phyloP scores from a whole-genome alignment of 2,797 vertebrate genomes.

The Eospalax fontanierii region DNA sequence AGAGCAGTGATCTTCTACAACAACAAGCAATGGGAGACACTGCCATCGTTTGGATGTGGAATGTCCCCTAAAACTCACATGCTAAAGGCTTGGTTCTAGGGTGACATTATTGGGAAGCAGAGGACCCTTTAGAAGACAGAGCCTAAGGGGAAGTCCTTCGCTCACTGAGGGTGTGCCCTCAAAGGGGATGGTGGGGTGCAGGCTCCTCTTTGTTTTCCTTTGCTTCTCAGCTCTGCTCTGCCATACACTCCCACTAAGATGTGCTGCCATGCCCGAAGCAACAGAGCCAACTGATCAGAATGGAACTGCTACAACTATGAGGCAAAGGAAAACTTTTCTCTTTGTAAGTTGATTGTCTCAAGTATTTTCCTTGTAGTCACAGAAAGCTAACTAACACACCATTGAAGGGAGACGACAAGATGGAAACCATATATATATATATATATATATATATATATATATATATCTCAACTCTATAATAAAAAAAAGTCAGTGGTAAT shows the following conservation, averaged over 20 bases:
- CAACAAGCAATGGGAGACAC: background rate
- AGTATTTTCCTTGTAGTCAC: background rate
- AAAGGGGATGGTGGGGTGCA: background rate
- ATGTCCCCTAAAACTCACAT: background rate
- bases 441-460: no score
- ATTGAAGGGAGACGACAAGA: background rate
- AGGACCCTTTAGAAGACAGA: background rate
- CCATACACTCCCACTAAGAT: background rate
- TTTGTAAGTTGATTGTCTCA: background rate
- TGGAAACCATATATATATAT: no score
- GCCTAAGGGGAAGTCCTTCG: background rate
- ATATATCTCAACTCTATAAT: background rate
- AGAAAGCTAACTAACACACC: background rate
- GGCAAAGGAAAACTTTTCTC: background rate
- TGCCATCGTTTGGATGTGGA: background rate
- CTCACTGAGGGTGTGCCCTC: background rate
- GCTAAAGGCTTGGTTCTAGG: background rate
- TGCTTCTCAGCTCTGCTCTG: background rate
- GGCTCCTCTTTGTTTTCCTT: background rate
- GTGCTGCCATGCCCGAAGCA: background rate
- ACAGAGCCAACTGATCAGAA: background rate
- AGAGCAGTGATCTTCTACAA: background rate
- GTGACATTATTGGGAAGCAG: no score
- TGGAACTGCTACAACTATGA: background rate
- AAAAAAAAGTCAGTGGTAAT: background rate